Evolutionary conservation across 2,797 vertebrate species (phyloP).

Genomic region (Erethizon dorsatum): DNA sequence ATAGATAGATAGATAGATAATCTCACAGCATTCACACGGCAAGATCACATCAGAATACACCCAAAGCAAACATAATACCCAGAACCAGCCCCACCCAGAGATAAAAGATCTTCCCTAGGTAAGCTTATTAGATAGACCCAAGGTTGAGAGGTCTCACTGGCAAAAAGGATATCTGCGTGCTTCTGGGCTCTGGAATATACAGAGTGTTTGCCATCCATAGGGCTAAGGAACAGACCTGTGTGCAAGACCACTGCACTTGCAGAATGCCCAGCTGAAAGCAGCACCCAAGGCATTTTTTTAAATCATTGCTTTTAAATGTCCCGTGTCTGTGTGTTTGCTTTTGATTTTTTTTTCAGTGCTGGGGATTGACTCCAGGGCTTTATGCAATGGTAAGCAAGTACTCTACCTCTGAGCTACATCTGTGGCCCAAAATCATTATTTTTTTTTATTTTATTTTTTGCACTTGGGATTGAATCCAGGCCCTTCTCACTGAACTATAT

Average conservation of each 20-base stretch:
- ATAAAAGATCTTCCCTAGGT: background rate
- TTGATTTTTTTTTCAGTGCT: background rate
- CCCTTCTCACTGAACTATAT: background rate
- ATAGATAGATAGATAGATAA: no score
- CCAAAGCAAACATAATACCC: slow-evolving; percentile 40
- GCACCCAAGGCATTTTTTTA: background rate
- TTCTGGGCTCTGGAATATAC: background rate
- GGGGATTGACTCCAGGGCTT: background rate
- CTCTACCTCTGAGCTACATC: background rate
- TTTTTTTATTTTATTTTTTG: background rate
- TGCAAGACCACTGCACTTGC: background rate
- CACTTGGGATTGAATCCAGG: background rate
- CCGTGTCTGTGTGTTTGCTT: background rate
- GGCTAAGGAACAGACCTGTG: background rate
- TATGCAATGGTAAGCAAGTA: background rate
- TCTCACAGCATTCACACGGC: background rate
- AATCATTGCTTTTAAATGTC: background rate
- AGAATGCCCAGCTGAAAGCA: background rate
- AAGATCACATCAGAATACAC: background rate
- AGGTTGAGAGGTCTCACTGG: background rate
- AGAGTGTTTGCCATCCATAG: background rate
- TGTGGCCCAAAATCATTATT: background rate
- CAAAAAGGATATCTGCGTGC: background rate
- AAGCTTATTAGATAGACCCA: background rate
- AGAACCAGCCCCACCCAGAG: background rate